phyloP scores from a whole-genome alignment of 2,797 vertebrate species.

The Dromococcyx pavoninus region DNA sequence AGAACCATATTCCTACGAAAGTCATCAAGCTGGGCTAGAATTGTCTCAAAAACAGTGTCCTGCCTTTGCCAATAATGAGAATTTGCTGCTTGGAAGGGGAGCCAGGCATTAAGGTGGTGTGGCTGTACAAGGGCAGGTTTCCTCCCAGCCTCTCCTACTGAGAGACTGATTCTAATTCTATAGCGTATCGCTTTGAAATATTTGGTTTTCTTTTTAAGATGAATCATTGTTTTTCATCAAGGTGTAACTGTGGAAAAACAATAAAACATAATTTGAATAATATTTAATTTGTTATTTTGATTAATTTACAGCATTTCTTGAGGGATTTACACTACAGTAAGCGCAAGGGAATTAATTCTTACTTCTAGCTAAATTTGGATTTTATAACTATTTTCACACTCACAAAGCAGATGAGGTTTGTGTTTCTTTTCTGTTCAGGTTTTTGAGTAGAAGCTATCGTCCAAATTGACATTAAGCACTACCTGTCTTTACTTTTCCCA shows the following conservation, averaged over 20 bases:
- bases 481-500: background rate
- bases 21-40: background rate
- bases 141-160: background rate
- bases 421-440: background rate
- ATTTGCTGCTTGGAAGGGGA: background rate
- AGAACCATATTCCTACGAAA: background rate
- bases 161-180: background rate
- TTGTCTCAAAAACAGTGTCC: background rate
- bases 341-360: background rate
- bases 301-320: background rate
- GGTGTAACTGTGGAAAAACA: background rate
- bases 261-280: background rate
- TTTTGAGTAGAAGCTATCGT: background rate
- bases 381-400: background rate
- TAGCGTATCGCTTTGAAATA: background rate
- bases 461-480: background rate
- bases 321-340: background rate
- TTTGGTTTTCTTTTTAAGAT: background rate
- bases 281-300: background rate
- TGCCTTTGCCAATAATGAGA: background rate
- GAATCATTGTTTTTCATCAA: background rate
- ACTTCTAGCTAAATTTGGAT: background rate
- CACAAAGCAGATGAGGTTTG: background rate
- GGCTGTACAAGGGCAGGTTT: background rate
- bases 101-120: background rate